Conservation (phyloP, 2,797 vertebrate species). For the Eremophila alpestris region DNA sequence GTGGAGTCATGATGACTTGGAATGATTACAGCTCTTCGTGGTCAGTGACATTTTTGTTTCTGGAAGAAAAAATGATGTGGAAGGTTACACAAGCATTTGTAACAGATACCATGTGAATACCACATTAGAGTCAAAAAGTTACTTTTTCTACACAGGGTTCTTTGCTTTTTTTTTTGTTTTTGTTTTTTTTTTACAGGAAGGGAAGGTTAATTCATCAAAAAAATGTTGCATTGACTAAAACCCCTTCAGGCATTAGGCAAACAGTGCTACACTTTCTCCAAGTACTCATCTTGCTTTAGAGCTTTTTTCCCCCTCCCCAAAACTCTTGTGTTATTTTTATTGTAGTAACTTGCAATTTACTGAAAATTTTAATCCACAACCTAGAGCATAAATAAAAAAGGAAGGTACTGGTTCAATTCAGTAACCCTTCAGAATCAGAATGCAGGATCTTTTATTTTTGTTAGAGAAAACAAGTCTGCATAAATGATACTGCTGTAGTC, state of each 20-base stretch:
- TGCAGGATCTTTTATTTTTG: background rate
- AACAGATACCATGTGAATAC: background rate
- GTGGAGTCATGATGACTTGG: conserved; percentile 63
- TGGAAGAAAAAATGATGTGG: conserved; percentile 28
- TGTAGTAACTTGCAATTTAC: background rate
- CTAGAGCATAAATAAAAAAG: background rate
- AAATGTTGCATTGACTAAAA: background rate
- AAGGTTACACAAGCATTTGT: background rate
- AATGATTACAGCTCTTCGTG: conserved; percentile 72
- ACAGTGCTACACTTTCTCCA: background rate
- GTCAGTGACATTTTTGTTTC: conserved; percentile 47
- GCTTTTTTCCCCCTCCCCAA: background rate
- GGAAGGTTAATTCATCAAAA: background rate
- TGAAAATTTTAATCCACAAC: background rate
- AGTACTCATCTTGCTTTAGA: background rate
- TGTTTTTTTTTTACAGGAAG: background rate
- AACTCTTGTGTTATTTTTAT: background rate
- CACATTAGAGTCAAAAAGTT: background rate
- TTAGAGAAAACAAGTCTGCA: background rate
- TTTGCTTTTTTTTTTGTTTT: background rate
- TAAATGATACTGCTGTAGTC: background rate
- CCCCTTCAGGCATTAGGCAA: background rate
- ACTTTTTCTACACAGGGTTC: background rate
- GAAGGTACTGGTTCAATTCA: background rate
- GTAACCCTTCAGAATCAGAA: background rate